phyloP scores from a whole-genome alignment of 2,888 invertebrate species.

The Cheilosia impressa region DNA sequence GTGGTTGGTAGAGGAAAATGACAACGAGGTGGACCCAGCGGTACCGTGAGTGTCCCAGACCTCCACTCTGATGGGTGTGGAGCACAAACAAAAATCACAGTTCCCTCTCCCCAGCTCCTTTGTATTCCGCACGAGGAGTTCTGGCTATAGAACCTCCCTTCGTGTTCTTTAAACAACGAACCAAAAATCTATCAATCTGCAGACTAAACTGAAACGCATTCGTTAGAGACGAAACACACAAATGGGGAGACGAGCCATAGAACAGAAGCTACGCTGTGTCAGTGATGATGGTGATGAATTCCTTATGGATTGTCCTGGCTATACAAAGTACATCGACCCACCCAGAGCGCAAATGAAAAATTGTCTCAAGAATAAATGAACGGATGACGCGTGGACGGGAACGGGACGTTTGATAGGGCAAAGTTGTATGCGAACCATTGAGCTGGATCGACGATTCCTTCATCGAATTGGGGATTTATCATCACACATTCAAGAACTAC shows the following conservation, averaged over 20 bases:
- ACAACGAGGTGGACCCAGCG: background rate
- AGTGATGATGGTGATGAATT: conserved; percentile 62
- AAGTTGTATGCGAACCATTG: conserved; percentile 47
- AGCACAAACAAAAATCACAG: conserved; percentile 3
- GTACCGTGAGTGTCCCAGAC: background rate
- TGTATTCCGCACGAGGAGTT: conserved; percentile 52
- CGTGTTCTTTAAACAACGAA: background rate
- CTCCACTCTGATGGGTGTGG: background rate
- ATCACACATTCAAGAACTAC: conserved; percentile 27
- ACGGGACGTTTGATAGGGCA: background rate
- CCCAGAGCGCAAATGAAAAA: conserved; percentile 38
- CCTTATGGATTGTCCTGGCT: conserved; percentile 40
- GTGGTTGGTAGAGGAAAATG: background rate
- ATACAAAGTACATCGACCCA: background rate
- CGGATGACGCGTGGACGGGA: background rate
- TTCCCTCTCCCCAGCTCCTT: background rate
- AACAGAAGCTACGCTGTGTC: background rate
- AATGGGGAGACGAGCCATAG: background rate
- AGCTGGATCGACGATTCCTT: conserved; percentile 42
- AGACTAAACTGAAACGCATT: conserved; percentile 34
- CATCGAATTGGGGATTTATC: conserved; percentile 15
- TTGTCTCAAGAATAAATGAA: conserved; percentile 19
- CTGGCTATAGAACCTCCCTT: conserved; percentile 5
- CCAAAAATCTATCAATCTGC: conserved; percentile 9
- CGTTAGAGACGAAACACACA: background rate